These are phyloP conservation scores for Oscheius sp. DNA, from an alignment of 1,140 invertebrate genomes.

Conservation along the genomic window DNA sequence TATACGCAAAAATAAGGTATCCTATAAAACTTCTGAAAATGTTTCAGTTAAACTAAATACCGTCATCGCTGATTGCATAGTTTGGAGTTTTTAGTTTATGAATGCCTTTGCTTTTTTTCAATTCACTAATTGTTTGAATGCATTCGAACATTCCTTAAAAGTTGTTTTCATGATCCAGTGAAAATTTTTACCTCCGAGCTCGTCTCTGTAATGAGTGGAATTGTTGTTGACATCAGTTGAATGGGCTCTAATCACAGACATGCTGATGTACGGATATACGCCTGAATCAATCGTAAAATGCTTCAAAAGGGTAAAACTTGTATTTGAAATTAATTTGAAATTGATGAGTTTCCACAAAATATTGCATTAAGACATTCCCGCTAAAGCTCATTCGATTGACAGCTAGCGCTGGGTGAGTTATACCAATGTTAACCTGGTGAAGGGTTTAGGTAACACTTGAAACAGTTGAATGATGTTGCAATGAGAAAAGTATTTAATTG, in stretches of 20 bases:
- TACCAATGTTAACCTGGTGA: too few species aligned
- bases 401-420: too few species aligned
- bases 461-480: too few species aligned
- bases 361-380: too few species aligned
- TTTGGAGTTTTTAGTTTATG: not conserved
- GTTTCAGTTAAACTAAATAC: not conserved
- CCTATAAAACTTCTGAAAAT: constrained; percentile 5
- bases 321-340: not conserved
- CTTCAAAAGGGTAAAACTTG: not conserved
- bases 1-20: constrained; percentile 27
- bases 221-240: not conserved
- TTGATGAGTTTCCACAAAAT: too few species aligned
- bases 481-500: too few species aligned
- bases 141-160: constrained; percentile 22
- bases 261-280: constrained; percentile 19
- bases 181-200: not conserved
- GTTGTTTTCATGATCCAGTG: not conserved
- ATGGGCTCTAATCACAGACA: not conserved
- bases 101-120: not conserved
- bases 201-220: not conserved
- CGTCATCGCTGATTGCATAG: not conserved
- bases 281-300: constrained; percentile 3
- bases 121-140: constrained; percentile 12
- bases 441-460: too few species aligned
- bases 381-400: too few species aligned